Evolutionary conservation across 2,888 invertebrate genomes (phyloP).

Genomic region (Drosophila kuntzei): DNA sequence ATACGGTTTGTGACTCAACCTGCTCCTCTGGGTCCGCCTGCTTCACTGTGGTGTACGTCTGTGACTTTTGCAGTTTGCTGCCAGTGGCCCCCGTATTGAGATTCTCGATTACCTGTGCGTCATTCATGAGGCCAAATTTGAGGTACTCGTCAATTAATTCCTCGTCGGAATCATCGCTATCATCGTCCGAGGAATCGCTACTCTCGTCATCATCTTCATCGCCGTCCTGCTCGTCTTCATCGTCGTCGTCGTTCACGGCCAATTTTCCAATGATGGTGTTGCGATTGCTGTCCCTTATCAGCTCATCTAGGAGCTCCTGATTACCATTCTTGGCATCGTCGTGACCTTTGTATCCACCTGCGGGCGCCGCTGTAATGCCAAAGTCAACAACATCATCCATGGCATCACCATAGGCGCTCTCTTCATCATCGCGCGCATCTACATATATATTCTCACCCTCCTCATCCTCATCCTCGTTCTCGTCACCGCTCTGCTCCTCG

Average conservation of each 20-base stretch:
- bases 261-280: slow-evolving; percentile 77
- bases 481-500: slow-evolving; percentile 72
- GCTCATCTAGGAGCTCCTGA: slow-evolving; percentile 78
- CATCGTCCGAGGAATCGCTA: slow-evolving; percentile 71
- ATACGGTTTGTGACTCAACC: background rate
- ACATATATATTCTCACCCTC: slow-evolving; percentile 65
- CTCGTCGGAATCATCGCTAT: slow-evolving; percentile 75
- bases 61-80: slow-evolving; percentile 79
- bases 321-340: slow-evolving; percentile 81
- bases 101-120: slow-evolving; percentile 85
- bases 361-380: slow-evolving; percentile 39
- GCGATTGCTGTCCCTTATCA: slow-evolving; percentile 81
- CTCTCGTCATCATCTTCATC: slow-evolving; percentile 79
- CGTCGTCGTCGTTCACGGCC: slow-evolving; percentile 52
- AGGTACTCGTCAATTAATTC: slow-evolving; percentile 72
- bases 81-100: slow-evolving; percentile 79
- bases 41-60: slow-evolving; percentile 80
- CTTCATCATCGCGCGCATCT: slow-evolving; percentile 68
- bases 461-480: slow-evolving; percentile 54
- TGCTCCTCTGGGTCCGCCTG: slow-evolving; percentile 55
- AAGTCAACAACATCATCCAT: slow-evolving; percentile 77
- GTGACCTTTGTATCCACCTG: slow-evolving; percentile 38
- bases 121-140: slow-evolving; percentile 81
- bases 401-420: slow-evolving; percentile 71
- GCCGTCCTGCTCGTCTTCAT: slow-evolving; percentile 66